Evolutionary conservation across 2,113 vertebrate species (phyloP), one percentile per base, ranked within the genome.

Genomic region (Galbula dea): DNA sequence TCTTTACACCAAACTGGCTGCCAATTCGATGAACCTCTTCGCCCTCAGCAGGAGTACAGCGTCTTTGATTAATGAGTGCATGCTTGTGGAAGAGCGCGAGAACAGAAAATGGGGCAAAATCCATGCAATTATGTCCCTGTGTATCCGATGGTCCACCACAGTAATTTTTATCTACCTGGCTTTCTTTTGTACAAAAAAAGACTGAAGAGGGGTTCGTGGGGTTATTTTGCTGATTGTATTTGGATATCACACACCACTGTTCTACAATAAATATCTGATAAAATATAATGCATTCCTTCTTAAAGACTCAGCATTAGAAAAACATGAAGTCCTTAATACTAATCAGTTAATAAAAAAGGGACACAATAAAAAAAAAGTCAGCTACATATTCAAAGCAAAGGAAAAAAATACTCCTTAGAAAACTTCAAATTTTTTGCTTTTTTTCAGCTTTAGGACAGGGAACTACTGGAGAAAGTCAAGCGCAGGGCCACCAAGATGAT

Each of bases 21-120:
- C 98, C 98, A 99, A 96, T 98, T 97, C 99, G 98, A 99, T 98
- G 98, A 98, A 99, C 98, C 98, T 98, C 98, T 98, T 98, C 97
- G 98, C 97, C 98, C 98, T 98, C 98, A 99, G 98, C 98, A 98
- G 98, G 98, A 98, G 97, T 97, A 97, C 97, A 96, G 94, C 79
- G 83, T 97, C 97, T 98, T 97, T 99, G 98, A 99, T 98, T 99
- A 99, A 99, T 98, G 98, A 98, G 98, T 94, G 94, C 97, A 97
- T 84, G 98, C 98, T 97, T 97, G 95, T 95, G 95, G 97, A 98
- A 98, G 98, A 98, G 97, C 96, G 91, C 96, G 97, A 96, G 97
- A 97, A 96, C 83, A 97, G 95, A 97, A 97, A 96, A 98, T 66
- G 95, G 95, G 94, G 89, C 90, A 97, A 97, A 98, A 97, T 97